Conservation (phyloP, 2,797 vertebrate species). For the Cyclura pinguis region DNA sequence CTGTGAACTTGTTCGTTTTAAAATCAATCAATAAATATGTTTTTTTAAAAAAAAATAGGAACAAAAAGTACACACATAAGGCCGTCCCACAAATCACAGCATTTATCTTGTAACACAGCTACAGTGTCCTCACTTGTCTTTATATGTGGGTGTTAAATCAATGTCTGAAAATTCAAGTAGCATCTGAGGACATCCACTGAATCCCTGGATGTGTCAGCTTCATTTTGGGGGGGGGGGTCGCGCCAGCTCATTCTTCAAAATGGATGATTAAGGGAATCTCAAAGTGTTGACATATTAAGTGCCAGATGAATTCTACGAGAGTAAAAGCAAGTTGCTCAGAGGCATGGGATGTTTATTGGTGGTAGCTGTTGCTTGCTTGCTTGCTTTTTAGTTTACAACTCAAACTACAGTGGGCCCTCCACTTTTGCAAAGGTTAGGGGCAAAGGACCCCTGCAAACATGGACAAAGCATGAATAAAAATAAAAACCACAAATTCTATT, state of each 20-base stretch:
- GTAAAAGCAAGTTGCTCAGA: neutral
- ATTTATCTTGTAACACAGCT: neutral
- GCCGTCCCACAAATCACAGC: no score
- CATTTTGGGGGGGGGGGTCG: neutral
- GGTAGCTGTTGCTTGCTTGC: neutral
- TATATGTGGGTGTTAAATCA: neutral
- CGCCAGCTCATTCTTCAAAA: neutral
- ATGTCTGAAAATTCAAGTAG: constrained; percentile 3
- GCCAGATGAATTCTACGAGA: neutral
- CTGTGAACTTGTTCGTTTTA: no score
- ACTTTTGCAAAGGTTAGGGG: no score
- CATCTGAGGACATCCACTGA: neutral
- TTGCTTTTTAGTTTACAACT: no score
- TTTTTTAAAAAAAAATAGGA: neutral
- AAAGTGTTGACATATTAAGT: neutral
- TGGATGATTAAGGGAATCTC: neutral
- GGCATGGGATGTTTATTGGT: no score
- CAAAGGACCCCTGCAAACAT: no score
- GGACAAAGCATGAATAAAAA: no score
- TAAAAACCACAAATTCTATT: no score
- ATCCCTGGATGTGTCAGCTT: neutral
- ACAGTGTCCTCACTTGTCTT: neutral
- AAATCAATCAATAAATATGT: no score
- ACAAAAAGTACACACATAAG: neutral
- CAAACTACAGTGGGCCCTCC: no score